Percentiles rank a stretch among this genome's conserved stretches.
These are phyloP conservation scores for Brachyptera putata DNA, from an alignment of 2,888 invertebrate genomes.

Conservation along the genomic window DNA sequence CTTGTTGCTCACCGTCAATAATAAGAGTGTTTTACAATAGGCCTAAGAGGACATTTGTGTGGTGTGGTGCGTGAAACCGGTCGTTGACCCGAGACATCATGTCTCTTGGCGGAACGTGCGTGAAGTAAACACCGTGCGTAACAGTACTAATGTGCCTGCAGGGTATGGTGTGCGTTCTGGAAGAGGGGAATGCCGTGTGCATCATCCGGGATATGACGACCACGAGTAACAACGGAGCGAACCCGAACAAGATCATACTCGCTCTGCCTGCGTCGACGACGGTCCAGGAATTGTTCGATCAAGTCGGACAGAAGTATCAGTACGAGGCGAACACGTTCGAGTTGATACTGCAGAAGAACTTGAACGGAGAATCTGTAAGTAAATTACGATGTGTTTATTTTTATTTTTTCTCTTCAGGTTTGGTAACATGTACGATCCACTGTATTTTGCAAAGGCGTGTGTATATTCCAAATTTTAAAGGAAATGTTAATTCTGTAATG, in stretches of 20 bases:
- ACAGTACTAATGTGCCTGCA: constrained; percentile 40
- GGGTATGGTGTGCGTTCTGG: constrained; percentile 49
- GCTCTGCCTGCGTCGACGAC: constrained; percentile 45
- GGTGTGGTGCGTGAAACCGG: constrained; percentile 6
- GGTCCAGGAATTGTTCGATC: constrained; percentile 47
- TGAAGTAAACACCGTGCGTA: constrained; percentile 8
- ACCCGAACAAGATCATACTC: constrained; percentile 40
- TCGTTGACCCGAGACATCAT: background rate
- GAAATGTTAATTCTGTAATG: too few relatives aligned
- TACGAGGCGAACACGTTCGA: constrained; percentile 48
- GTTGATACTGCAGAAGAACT: constrained; percentile 38
- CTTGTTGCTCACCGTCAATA: too few relatives aligned
- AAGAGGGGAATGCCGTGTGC: constrained; percentile 45
- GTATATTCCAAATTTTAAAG: too few relatives aligned
- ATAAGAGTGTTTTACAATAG: background rate
- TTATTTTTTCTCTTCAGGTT: too few relatives aligned
- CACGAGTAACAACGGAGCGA: constrained; percentile 35
- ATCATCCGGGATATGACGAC: constrained; percentile 47
- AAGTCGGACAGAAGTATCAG: constrained; percentile 47
- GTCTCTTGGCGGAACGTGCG: background rate
- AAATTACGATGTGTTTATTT: background rate
- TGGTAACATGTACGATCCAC: too few relatives aligned
- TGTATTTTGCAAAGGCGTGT: too few relatives aligned
- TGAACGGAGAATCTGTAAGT: background rate
- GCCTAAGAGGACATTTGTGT: background rate